Evolutionary conservation across 1,140 invertebrate genomes (phyloP).

Genomic region (Drosophila rhopaloa): DNA sequence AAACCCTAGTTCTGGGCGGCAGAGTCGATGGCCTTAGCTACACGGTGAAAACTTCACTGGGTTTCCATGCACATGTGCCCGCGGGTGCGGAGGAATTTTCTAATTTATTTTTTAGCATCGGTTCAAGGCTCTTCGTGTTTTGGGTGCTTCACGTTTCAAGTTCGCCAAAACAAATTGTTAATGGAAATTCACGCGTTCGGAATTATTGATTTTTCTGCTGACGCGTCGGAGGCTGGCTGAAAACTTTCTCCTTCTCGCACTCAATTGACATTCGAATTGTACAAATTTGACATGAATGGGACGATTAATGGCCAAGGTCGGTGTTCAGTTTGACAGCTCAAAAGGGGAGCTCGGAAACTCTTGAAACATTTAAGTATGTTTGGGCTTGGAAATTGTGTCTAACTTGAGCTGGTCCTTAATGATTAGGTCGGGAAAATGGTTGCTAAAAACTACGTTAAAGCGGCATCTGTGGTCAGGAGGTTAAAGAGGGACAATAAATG

Average conservation of each 20-base stretch:
- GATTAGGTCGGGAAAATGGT: neutral
- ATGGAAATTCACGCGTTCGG: constrained; percentile 72
- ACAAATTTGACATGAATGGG: constrained; percentile 70
- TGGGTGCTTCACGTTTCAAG: constrained; percentile 23
- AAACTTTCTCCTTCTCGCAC: constrained; percentile 53
- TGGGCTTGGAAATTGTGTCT: constrained; percentile 1
- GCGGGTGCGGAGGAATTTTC: constrained; percentile 78
- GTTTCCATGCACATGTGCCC: constrained; percentile 59
- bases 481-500: neutral
- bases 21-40: constrained; percentile 34
- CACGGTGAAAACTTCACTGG: constrained; percentile 13
- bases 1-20: constrained; percentile 31
- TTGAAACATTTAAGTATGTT: constrained; percentile 31
- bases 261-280: constrained; percentile 78
- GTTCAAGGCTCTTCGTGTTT: constrained; percentile 74
- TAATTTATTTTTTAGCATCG: constrained; percentile 82
- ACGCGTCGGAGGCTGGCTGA: constrained; percentile 40
- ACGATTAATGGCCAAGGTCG: constrained; percentile 83
- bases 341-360: constrained; percentile 4
- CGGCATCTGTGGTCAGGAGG: constrained; percentile 14
- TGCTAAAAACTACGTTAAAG: constrained; percentile 1
- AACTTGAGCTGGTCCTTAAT: constrained; percentile 21
- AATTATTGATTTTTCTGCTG: constrained; percentile 73
- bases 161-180: constrained; percentile 79
- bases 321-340: constrained; percentile 65